Base-by-base conservation (phyloP, 2,113 vertebrate genomes). In the Burhinus oedicnemus region DNA sequence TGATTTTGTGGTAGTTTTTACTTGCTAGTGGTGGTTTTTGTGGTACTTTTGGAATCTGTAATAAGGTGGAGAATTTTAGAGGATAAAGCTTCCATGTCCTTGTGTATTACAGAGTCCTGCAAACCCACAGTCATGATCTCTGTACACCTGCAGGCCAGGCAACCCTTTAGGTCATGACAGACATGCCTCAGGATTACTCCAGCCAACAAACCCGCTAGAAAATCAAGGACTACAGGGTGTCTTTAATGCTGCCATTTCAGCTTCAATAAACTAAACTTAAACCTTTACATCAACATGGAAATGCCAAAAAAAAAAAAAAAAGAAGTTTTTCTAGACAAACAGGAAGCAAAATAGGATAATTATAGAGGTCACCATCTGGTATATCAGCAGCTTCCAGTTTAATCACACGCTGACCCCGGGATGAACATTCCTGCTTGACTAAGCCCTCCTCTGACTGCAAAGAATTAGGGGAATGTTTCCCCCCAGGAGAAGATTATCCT, bases 351-450 rank as follows among this genome's bases (percentile, higher is more conserved):
- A 90, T 88, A 95, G 84, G 95, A 96, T 95, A 94, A 96, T 97
- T 97, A 89, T 95, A 89, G 95, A 96, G 89, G 93, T 94, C 91
- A 93, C 95, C 95, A 97, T 96, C 97, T 97, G 93, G 83, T 95
- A 44, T 42, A 95, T 16, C 93, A 91, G 93, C 78, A 94, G 97
- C 94, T 89, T 95, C 78, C 87, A 95, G 78, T 96, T 97, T 97
- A 97, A 97, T 97, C 96, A 95, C 93, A 97, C 78, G 77, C 83
- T 96, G 95, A 96, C 94, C 95, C 80, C 3, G 9, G 81, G 81
- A 95, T 12, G 20, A 93, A 91, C 89, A 93, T 69, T 91, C 57
- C 83, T 1, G 14, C 38, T 93, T 6, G 6, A 70, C 94, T 97
- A 97, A 96, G 81, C 94, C 58, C 30, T 95, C 44, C 87, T 83